These are phyloP conservation scores for Magallana gigas DNA, from an alignment of 1,140 invertebrate species.

Conservation along the genomic window DNA sequence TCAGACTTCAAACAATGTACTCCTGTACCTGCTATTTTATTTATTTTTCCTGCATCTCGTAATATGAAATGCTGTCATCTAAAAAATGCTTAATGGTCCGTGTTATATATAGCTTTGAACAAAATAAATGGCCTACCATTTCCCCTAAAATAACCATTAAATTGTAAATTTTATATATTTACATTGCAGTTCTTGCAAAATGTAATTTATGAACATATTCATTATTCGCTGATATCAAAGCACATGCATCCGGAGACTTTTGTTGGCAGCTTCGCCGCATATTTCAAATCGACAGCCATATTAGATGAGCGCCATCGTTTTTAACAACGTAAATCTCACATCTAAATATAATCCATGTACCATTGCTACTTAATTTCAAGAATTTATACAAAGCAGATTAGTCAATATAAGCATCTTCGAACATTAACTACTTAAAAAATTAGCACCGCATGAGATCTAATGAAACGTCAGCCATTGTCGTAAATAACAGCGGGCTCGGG, in stretches of 20 bases:
- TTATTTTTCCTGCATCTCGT: neutral
- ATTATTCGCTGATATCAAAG: neutral
- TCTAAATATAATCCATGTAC: neutral
- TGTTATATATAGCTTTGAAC: slow-evolving; percentile 14
- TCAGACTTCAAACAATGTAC: neutral
- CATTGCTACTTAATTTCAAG: neutral
- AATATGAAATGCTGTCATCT: neutral
- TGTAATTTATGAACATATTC: neutral
- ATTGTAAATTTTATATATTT: slow-evolving; percentile 1
- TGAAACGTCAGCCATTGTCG: slow-evolving; percentile 15
- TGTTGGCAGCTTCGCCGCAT: neutral
- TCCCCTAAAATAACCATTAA: slow-evolving; percentile 11
- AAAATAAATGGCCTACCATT: neutral
- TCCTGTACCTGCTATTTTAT: neutral
- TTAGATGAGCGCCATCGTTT: neutral
- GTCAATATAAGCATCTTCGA: too few relatives aligned
- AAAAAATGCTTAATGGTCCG: slow-evolving; percentile 4
- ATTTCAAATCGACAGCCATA: neutral
- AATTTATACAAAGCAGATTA: too few relatives aligned
- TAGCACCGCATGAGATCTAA: neutral
- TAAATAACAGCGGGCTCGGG: slow-evolving; percentile 25
- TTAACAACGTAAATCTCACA: neutral
- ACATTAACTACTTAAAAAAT: too few relatives aligned
- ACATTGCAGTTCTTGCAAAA: neutral
- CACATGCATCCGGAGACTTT: neutral